Base-by-base conservation (phyloP, 2,113 vertebrate species). In the Miniopterus natalensis region DNA sequence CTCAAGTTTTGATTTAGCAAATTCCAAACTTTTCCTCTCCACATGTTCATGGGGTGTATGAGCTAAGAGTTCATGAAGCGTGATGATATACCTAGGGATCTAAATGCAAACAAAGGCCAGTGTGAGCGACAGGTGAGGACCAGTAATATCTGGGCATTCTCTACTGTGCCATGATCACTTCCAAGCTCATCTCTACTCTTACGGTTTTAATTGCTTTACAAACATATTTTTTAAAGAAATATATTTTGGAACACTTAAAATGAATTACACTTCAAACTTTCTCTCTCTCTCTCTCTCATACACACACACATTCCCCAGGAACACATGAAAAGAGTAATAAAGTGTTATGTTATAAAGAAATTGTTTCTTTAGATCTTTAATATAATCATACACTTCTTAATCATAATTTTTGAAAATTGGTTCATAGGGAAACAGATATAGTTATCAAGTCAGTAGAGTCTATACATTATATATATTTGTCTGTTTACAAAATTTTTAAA, bases 81-180 rank as follows among this genome's bases (percentile, higher is more conserved):
- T 99, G 98, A 99, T 99, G 98, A 99, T 99, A 80, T 99, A 99
- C 74, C 99, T 99, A 92, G 99, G 99, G 95, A 99, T 99, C 99
- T 99, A 98, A 92, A 97, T 59, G 83, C 57, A 96, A 96, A 85
- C 84, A 42, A 88, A 51, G 29, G 36, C 75, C 3, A 73, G 68
- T 18, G 21, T 97, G 83, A 98, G 75, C 73, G 80, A 18, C 66
- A 75, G 20, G n/a, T 53, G 4, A 70, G 3, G 51, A 49, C 20
- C 55, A 29, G 36, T n/a, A 21, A 29, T 74, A 5, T 1, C 4
- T 27, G 9, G 21, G 49, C 11, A 6, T 15, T 31, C 63, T 73
- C 78, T 9, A 1, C 6, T 18, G 27, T 3, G 57, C 31, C 36
- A 4, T 5, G 27, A 4, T 6, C 27, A 65, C n/a, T 5, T 80